phyloP scores from a whole-genome alignment of 2,797 vertebrate species.

The Helarctos malayanus region DNA sequence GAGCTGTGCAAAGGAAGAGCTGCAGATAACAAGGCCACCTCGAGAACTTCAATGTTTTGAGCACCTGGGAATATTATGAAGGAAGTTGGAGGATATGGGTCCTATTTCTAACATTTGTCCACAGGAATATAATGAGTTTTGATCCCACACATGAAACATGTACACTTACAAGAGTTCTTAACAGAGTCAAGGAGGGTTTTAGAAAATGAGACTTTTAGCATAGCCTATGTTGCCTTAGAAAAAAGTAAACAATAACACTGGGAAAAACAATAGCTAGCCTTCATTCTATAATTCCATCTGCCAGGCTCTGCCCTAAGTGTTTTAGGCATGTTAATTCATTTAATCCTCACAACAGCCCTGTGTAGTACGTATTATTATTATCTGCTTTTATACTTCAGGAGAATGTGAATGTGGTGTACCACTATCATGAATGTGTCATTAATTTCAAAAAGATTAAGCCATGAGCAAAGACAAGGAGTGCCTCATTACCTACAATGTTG shows the following conservation, averaged over 20 bases:
- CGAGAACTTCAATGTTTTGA: conserved; percentile 46
- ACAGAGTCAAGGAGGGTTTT: neutral
- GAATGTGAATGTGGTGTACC: neutral
- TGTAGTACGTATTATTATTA: neutral
- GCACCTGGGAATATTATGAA: conserved; percentile 28
- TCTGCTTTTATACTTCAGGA: neutral
- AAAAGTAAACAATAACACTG: neutral
- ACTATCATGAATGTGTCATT: neutral
- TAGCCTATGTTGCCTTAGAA: neutral
- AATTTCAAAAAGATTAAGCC: conserved; percentile 43
- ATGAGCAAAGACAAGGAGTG: neutral
- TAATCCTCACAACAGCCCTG: neutral
- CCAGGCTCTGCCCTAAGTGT: neutral
- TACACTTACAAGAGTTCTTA: neutral
- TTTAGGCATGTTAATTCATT: neutral
- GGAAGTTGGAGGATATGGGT: neutral
- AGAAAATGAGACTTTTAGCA: neutral
- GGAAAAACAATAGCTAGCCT: neutral
- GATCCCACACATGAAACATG: neutral
- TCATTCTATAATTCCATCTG: neutral
- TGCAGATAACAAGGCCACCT: conserved; percentile 66
- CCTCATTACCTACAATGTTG: neutral
- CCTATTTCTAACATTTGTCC: neutral
- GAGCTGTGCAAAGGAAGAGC: conserved; percentile 64
- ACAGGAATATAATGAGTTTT: neutral